Conservation (phyloP, 2,113 vertebrate genomes). For the Gallinago paraguaiae region DNA sequence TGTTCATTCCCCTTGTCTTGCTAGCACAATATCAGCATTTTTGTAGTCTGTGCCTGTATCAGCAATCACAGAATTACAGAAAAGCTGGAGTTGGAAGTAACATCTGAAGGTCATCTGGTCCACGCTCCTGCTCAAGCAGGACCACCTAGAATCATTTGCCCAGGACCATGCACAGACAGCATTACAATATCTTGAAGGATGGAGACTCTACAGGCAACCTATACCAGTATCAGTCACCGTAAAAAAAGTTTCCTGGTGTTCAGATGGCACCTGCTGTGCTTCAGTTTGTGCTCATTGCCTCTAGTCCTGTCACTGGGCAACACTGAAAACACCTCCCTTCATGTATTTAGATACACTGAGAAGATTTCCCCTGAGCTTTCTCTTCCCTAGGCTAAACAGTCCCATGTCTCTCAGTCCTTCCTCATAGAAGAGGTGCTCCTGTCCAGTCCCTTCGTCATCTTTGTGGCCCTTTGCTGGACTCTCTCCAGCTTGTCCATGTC, state of each 20-base stretch:
- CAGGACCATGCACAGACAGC: background rate
- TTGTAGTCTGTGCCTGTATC: background rate
- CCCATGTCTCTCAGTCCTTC: background rate
- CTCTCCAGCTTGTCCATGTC: background rate
- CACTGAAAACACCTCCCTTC: background rate
- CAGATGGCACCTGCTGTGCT: background rate
- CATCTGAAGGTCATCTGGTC: background rate
- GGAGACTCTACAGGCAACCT: background rate
- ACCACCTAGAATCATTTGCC: background rate
- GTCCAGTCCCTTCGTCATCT: background rate
- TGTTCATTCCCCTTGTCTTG: background rate
- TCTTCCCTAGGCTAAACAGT: background rate
- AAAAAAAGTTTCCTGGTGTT: background rate
- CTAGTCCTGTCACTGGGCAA: background rate
- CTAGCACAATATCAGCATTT: background rate
- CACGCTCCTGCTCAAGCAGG: background rate
- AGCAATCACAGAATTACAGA: background rate
- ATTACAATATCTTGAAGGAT: background rate
- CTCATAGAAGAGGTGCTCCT: background rate
- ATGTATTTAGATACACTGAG: background rate
- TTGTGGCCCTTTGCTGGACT: background rate
- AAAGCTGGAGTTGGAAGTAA: background rate
- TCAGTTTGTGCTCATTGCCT: background rate
- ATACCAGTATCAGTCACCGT: background rate
- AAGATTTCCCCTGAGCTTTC: background rate